Conservation (phyloP, 2,113 vertebrate species). For the Oncorhynchus mykiss region DNA sequence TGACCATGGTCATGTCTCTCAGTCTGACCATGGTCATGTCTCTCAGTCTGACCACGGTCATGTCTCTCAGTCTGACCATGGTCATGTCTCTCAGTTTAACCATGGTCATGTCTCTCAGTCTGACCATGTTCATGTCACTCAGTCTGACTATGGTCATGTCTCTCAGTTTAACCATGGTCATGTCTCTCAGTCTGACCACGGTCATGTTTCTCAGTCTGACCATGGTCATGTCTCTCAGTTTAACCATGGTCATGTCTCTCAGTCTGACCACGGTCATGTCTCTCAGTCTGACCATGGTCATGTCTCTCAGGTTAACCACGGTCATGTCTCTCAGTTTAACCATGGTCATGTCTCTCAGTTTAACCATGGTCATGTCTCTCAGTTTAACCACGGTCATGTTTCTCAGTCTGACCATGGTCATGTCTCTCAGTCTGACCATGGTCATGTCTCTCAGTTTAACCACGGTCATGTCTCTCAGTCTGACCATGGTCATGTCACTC, state of each 20-base stretch:
- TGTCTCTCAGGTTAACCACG: too few relatives aligned
- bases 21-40: neutral
- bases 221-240: neutral
- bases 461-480: constrained; percentile 54
- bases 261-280: neutral
- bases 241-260: neutral
- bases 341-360: neutral
- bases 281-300: too few relatives aligned
- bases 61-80: too few relatives aligned
- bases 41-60: neutral
- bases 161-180: too few relatives aligned
- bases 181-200: constrained; percentile 38
- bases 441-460: constrained; percentile 43
- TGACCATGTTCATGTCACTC: too few relatives aligned
- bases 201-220: constrained; percentile 11
- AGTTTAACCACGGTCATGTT: neutral
- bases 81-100: neutral
- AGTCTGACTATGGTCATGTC: too few relatives aligned
- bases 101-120: constrained; percentile 49
- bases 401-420: neutral
- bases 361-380: neutral
- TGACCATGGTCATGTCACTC: constrained; percentile 6
- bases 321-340: too few relatives aligned
- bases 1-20: constrained; percentile 46
- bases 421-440: constrained; percentile 46